phyloP scores from a whole-genome alignment of 1,140 invertebrate genomes.

The Bombus difficillimus region DNA sequence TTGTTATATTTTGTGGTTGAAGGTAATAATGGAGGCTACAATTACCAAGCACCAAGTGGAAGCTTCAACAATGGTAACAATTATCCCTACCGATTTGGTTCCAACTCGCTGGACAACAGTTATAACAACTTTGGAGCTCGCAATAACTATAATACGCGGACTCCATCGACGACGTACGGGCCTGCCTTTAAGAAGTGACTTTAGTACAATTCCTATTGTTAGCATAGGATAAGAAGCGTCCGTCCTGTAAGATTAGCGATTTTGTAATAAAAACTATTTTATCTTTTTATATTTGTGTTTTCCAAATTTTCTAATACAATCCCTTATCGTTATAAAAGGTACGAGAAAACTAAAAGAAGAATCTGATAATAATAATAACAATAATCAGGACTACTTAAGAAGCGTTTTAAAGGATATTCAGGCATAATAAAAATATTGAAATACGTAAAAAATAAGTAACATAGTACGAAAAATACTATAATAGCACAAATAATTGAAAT shows the following conservation, averaged over 20 bases:
- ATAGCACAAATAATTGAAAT: not conserved
- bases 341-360: not conserved
- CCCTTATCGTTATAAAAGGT: not conserved
- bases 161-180: slow-evolving; percentile 82
- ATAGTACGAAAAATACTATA: not conserved
- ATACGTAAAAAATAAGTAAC: not conserved
- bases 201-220: slow-evolving; percentile 48
- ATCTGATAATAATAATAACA: not conserved
- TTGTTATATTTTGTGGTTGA: slow-evolving; percentile 16
- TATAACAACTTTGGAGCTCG: slow-evolving; percentile 76
- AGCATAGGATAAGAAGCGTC: slow-evolving; percentile 33
- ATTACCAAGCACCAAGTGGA: slow-evolving; percentile 65
- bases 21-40: slow-evolving; percentile 73
- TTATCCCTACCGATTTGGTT: slow-evolving; percentile 81
- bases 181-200: slow-evolving; percentile 82
- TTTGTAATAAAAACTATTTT: slow-evolving; percentile 57
- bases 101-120: slow-evolving; percentile 82
- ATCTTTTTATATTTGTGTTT: not conserved
- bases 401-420: no score
- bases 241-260: slow-evolving; percentile 33
- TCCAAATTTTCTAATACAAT: not conserved
- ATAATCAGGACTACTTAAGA: not conserved
- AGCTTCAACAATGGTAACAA: slow-evolving; percentile 78
- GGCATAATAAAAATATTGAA: not conserved
- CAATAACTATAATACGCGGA: slow-evolving; percentile 69